Conservation (phyloP, 2,888 invertebrate species). For the Heliconius sara region DNA sequence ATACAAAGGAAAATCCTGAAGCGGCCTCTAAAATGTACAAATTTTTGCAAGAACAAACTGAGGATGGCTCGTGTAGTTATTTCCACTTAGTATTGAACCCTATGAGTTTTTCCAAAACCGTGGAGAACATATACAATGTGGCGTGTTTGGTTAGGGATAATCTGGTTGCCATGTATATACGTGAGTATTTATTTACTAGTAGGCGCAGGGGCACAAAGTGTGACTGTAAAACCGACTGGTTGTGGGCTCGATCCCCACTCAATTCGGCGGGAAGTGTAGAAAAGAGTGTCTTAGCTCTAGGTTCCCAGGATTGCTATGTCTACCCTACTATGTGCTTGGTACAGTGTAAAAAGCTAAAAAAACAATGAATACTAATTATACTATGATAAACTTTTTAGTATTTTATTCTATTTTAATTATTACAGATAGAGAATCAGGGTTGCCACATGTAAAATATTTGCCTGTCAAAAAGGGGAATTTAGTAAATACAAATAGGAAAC, state of each 20-base stretch:
- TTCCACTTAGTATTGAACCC: constrained; percentile 85
- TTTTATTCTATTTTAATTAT: background rate
- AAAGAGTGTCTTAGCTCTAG: background rate
- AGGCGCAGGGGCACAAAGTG: no score
- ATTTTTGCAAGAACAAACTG: constrained; percentile 72
- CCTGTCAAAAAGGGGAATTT: constrained; percentile 55
- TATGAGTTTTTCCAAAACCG: constrained; percentile 81
- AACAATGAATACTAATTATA: no score
- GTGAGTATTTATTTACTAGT: constrained; percentile 57
- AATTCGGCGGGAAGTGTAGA: background rate
- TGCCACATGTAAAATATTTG: constrained; percentile 69
- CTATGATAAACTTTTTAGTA: background rate
- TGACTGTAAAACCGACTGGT: no score
- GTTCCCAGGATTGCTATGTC: background rate
- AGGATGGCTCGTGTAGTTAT: constrained; percentile 79
- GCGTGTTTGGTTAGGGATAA: constrained; percentile 86
- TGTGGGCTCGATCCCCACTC: no score
- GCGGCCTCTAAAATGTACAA: constrained; percentile 80
- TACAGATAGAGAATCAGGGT: constrained; percentile 63
- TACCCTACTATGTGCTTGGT: background rate
- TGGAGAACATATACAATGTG: constrained; percentile 87
- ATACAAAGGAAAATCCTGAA: constrained; percentile 82
- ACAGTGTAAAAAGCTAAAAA: background rate
- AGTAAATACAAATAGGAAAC: constrained; percentile 70
- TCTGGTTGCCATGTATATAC: constrained; percentile 73